phyloP scores from a whole-genome alignment of 2,888 invertebrate genomes.

The Crossocerus cetratus region DNA sequence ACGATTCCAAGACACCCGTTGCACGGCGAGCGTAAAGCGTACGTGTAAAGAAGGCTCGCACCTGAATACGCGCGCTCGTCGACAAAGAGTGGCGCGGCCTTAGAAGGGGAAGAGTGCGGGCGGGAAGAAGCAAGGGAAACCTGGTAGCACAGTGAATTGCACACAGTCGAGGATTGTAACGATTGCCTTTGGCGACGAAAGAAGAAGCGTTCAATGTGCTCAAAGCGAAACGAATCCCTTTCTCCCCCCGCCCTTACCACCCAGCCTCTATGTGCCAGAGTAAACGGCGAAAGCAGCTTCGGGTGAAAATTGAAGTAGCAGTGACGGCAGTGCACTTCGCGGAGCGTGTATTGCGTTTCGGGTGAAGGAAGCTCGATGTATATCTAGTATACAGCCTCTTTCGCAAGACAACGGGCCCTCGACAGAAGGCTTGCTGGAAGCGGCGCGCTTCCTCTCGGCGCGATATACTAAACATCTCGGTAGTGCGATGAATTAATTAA shows the following conservation, averaged over 20 bases:
- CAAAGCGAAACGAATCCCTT: background rate
- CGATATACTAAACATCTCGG: no score
- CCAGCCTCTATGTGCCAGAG: no score
- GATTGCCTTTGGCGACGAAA: constrained; percentile 9
- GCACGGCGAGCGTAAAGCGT: background rate
- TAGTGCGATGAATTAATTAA: no score
- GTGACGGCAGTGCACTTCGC: no score
- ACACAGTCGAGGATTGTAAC: background rate
- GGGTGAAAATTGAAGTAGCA: constrained; percentile 2
- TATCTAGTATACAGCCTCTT: no score
- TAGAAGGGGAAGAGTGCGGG: background rate
- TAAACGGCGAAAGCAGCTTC: background rate
- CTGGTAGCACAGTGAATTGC: constrained; percentile 3
- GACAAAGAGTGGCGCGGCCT: no score
- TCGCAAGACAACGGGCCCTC: no score
- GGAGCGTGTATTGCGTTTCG: no score
- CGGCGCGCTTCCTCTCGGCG: no score
- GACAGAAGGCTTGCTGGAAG: no score
- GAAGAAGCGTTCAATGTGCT: background rate
- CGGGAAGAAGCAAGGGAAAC: background rate
- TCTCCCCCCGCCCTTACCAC: background rate
- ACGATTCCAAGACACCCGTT: background rate
- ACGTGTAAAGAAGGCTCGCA: background rate
- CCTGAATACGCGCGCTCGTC: constrained; percentile 2
- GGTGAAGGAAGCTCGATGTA: no score